These are phyloP conservation scores for Lordiphosa mommai DNA, from an alignment of 1,140 invertebrate genomes.

Conservation along the genomic window DNA sequence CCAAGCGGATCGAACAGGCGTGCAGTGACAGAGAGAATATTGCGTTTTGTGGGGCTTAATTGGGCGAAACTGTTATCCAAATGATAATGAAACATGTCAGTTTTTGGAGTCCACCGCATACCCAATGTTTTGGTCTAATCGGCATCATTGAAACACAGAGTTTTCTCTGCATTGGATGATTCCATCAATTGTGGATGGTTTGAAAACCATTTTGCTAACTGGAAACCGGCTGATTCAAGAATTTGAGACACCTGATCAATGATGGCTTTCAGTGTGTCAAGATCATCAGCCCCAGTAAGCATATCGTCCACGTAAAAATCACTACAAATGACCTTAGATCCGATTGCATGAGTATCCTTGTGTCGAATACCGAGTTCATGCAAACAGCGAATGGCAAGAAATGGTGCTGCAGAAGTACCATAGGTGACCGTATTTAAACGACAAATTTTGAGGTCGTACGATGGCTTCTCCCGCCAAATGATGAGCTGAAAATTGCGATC, in stretches of 20 bases:
- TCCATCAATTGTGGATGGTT: background rate
- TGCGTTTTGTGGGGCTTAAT: background rate
- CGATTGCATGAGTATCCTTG: no score
- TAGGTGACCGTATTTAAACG: no score
- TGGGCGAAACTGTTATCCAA: background rate
- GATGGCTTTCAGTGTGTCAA: no score
- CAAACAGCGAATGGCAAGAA: no score
- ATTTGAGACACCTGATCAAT: no score
- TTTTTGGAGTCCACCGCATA: background rate
- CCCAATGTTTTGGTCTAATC: background rate
- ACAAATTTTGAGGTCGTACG: no score
- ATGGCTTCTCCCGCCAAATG: no score
- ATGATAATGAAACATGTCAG: background rate
- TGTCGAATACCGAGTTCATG: no score
- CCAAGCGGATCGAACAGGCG: background rate
- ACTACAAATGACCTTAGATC: no score
- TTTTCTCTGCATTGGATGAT: background rate
- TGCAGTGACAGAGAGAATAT: background rate
- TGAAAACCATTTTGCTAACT: background rate
- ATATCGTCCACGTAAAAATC: no score
- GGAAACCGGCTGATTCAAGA: background rate
- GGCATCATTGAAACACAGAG: background rate
- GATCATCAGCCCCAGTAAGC: no score
- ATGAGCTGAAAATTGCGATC: background rate
- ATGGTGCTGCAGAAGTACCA: no score